Conservation (phyloP, 2,797 vertebrate genomes). For the Tamandua tetradactyla region DNA sequence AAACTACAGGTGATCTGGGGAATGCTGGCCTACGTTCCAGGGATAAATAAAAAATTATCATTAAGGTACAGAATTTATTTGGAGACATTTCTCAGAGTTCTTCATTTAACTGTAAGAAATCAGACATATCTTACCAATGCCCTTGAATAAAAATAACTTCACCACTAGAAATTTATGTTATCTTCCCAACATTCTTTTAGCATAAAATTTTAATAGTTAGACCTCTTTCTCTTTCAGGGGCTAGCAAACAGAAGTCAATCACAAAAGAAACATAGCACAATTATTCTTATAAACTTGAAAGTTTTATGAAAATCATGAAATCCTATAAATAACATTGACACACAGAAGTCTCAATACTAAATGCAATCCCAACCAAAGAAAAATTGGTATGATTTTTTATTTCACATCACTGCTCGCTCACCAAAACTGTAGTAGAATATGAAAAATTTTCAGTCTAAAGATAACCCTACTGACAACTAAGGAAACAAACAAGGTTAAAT, state of each 20-base stretch:
- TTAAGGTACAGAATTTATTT: constrained; percentile 39
- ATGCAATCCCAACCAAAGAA: background rate
- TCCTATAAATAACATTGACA: too few species aligned
- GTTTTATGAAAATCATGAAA: too few species aligned
- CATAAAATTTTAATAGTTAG: background rate
- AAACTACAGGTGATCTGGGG: background rate
- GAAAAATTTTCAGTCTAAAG: background rate
- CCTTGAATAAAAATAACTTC: constrained; percentile 15
- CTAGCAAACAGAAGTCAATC: background rate
- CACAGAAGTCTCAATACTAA: background rate
- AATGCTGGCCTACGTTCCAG: constrained; percentile 30
- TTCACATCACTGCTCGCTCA: background rate
- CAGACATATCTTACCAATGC: background rate
- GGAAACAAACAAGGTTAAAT: background rate
- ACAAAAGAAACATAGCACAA: constrained; percentile 18
- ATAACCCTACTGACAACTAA: background rate
- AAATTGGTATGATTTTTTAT: background rate
- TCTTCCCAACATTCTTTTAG: background rate
- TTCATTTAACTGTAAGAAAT: constrained; percentile 25
- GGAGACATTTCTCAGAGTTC: constrained; percentile 14
- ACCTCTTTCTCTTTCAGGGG: background rate
- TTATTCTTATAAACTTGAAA: background rate
- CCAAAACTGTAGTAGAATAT: background rate
- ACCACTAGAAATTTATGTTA: background rate
- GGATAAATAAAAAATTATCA: constrained; percentile 43